These are phyloP conservation scores for Agrypnus murinus DNA, from an alignment of 2,888 invertebrate species.

Conservation along the genomic window DNA sequence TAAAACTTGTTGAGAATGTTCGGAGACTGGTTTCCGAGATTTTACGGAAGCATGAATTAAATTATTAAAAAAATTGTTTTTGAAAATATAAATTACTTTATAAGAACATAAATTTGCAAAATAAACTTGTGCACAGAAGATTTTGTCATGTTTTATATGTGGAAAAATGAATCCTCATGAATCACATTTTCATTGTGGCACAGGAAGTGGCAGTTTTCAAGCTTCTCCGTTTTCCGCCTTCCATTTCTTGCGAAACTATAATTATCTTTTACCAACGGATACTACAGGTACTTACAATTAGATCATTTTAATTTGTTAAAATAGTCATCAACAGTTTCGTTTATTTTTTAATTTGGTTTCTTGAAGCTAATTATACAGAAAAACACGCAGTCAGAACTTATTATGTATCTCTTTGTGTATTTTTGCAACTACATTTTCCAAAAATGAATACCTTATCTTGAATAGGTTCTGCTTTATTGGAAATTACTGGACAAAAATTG, in stretches of 20 bases:
- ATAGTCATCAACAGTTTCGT: background rate
- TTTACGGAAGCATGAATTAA: background rate
- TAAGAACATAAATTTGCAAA: no score
- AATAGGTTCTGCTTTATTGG: no score
- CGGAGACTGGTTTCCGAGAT: slow-evolving; percentile 1
- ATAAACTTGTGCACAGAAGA: background rate
- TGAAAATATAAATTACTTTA: no score
- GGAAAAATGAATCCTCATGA: slow-evolving; percentile 50
- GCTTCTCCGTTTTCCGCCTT: slow-evolving; percentile 77
- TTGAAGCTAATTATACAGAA: no score
- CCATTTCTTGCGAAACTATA: slow-evolving; percentile 79
- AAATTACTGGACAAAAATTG: no score
- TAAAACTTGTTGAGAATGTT: slow-evolving; percentile 28
- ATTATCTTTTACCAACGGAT: slow-evolving; percentile 76
- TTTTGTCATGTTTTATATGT: slow-evolving; percentile 1
- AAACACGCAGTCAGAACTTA: no score
- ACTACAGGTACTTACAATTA: slow-evolving; percentile 76
- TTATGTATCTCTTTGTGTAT: no score
- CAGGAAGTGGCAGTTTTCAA: slow-evolving; percentile 61
- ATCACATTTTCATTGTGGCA: slow-evolving; percentile 63
- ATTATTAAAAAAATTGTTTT: no score
- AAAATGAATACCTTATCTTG: no score
- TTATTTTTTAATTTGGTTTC: background rate
- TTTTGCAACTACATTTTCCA: no score
- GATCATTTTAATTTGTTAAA: no score